A percentile compares a stretch with the other conserved stretches of the same genome.
Evolutionary conservation across 92 coral and sea anemone species (phyloP).

Genomic region (Zoanthus sociatus): DNA sequence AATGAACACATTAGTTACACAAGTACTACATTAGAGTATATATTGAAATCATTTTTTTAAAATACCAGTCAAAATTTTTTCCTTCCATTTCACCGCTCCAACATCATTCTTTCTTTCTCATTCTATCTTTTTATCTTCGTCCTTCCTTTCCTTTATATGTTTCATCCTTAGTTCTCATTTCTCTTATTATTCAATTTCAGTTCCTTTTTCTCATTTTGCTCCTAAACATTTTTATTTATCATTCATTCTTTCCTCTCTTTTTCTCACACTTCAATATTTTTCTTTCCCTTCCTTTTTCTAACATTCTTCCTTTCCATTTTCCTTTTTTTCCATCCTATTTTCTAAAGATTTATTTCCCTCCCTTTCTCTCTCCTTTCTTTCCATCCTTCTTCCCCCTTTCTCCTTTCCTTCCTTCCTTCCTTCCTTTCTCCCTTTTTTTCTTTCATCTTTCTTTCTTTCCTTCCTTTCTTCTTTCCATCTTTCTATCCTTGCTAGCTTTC

Average conservation of each 20-base stretch:
- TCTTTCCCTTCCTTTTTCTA: not conserved
- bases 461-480: not conserved
- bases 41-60: too few species aligned
- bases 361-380: not conserved
- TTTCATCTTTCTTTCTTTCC: not conserved
- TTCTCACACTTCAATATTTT: too few species aligned
- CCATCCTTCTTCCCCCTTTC: not conserved
- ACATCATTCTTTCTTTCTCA: not conserved
- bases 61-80: not conserved
- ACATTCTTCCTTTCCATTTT: not conserved
- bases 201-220: not conserved
- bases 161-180: not conserved
- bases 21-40: too few species aligned
- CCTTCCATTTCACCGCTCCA: not conserved
- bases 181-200: not conserved
- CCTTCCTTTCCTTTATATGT: not conserved
- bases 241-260: not conserved
- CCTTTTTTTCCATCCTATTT: not conserved
- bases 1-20: too few species aligned
- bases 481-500: not conserved
- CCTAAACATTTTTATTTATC: not conserved
- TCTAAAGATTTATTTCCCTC: not conserved
- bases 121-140: not conserved
- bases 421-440: not conserved
- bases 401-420: not conserved